Base-by-base conservation (phyloP, 1,140 invertebrate genomes). In the Heliconius congener region DNA sequence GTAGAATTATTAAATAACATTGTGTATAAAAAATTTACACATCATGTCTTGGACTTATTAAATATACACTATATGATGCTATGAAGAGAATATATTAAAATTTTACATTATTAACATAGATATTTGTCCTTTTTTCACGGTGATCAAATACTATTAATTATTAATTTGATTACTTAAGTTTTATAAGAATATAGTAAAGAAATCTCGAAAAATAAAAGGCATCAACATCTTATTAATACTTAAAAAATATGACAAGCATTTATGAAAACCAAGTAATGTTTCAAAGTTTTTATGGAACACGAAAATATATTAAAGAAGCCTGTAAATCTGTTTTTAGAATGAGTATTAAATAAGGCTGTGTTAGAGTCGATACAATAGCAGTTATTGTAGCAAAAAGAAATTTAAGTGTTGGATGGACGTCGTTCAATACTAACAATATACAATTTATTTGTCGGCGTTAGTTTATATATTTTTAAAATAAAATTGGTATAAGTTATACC, bases 401-500 rank as follows among this genome's bases (percentile, higher is more conserved):
- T 37, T 19, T 85, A 83, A 86, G 76, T 84, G 78, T 83, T 80
- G 77, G 85, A 84, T 77, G 78, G 83, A 82, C 85, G 83, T 88
- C 84, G 82, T 84, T 84, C 82, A 81, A 73, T 77, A 80, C 76
- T 86, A 87, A 88, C 86, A 88, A 87, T 91, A 86, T 87, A 85
- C 84, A 90, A 88, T 88, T 91, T 90, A 81, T 86, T 85, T 83
- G 83, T 77, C 80, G 77, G 77, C 81, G 55, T 81, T 79, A 79
- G 81, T 83, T 81, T 83, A 83, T 78, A 76, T 74, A 76, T 86
- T 89, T 91, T 87, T 85, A 87, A 79, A 87, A 91, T 85, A 84
- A 88, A 90, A 87, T 89, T 82, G 82, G 84, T 87, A 86, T 88
- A 86, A 83, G 81, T 85, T 84, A 87, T 89, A 88, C 90, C 88